phyloP scores from a whole-genome alignment of 2,888 invertebrate genomes.

The Pheosia gnoma region DNA sequence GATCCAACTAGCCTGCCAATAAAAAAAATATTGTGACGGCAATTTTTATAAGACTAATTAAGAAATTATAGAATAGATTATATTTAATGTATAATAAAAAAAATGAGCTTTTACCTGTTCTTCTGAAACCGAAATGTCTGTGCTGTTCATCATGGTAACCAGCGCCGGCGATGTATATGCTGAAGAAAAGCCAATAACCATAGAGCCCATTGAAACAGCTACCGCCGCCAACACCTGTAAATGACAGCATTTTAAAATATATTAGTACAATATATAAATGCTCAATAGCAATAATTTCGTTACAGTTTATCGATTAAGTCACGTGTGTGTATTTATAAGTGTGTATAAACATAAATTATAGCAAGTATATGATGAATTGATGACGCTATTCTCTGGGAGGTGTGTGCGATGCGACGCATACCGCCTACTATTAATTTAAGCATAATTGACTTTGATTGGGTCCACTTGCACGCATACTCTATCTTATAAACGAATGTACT shows the following conservation, averaged over 20 bases:
- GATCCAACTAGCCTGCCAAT: constrained; percentile 91
- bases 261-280: no score
- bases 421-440: constrained; percentile 69
- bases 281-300: no score
- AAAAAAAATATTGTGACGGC: constrained; percentile 10
- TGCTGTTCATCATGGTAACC: constrained; percentile 87
- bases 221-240: constrained; percentile 92
- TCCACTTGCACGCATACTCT: constrained; percentile 48
- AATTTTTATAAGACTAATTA: constrained; percentile 6
- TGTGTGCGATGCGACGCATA: constrained; percentile 56
- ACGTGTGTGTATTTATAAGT: no score
- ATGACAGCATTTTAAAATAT: neutral
- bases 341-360: neutral
- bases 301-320: no score
- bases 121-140: constrained; percentile 82
- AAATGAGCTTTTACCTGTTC: constrained; percentile 82
- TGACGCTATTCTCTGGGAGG: constrained; percentile 62
- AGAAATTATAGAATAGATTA: neutral
- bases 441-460: constrained; percentile 74
- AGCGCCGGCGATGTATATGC: constrained; percentile 96
- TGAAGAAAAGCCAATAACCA: constrained; percentile 93
- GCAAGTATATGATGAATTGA: constrained; percentile 18
- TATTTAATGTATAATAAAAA: neutral
- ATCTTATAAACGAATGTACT: constrained; percentile 42
- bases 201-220: constrained; percentile 93